Evolutionary conservation across 1,140 invertebrate genomes (phyloP), one percentile per base, ranked within the genome.

Genomic region (Cyrtorhinus lividipennis): DNA sequence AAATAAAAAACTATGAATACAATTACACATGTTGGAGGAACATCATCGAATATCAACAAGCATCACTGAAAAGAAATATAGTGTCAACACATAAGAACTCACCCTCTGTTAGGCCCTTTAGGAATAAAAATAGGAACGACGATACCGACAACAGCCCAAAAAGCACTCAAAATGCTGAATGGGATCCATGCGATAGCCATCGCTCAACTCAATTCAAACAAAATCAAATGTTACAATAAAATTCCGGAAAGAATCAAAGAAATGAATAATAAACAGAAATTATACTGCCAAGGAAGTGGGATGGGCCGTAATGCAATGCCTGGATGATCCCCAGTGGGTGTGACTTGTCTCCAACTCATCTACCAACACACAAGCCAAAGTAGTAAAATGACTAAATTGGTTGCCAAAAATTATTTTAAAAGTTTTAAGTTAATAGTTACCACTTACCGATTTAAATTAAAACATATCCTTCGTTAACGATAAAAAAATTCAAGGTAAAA

Each of bases 111-210:
- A 15, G 24, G 24, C 1, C 58, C 25, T 59, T 59, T 59, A 15
- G 58, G 58, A 8, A 59, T 2, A 30, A 59, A 59, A 27, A 59
- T 59, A 8, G 58, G 58, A 18, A 30, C n/a, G 58, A 59, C 58
- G 58, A 59, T 59, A 3, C 58, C 58, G 26, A 59, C 26, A 1
- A 30, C 22, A 30, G 24, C 58, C 58, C 58, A 59, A n/a, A 59
- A 59, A 13, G 13, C 58, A 24, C 24, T 59, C 10, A 59, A 18
- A 26, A 59, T 18, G 1, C 13, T 26, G n/a, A 26, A 25, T 30
- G 58, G 58, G n/a, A 59, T n/a, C n/a, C 13, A 26, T 13, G 24
- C 13, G 15, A 25, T 27, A 2, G 24, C 58, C 58, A 59, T 59
- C 38, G 24, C 25, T 2, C 3, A n/a, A n/a, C n/a, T n/a, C n/a